A percentile compares a stretch with the other conserved stretches of the same genome.
These are phyloP conservation scores for Adelphocoris suturalis DNA, from an alignment of 2,888 invertebrate species.

Conservation along the genomic window DNA sequence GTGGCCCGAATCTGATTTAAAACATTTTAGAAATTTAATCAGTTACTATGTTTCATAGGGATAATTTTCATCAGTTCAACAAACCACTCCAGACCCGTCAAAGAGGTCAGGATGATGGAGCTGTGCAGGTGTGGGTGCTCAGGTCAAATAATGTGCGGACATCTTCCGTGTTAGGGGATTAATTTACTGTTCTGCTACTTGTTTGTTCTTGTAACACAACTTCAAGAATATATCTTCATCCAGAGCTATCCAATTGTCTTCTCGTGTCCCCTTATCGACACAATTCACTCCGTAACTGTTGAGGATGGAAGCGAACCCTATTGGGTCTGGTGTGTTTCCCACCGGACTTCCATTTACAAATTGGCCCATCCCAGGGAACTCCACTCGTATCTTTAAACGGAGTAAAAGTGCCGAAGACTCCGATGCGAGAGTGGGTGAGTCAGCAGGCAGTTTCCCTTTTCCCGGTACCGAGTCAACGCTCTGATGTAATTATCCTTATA, in stretches of 20 bases:
- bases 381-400: conserved; percentile 33
- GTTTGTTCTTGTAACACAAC: background rate
- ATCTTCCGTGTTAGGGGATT: background rate
- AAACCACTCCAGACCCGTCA: no score
- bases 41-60: no score
- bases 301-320: conserved; percentile 6
- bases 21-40: no score
- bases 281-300: conserved; percentile 46
- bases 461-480: conserved; percentile 52
- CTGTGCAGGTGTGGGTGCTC: no score
- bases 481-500: conserved; percentile 71
- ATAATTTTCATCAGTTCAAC: no score
- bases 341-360: conserved; percentile 68
- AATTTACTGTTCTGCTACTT: background rate
- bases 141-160: background rate
- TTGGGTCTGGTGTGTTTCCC: conserved; percentile 57
- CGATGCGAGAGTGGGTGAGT: conserved; percentile 49
- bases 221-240: conserved; percentile 34
- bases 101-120: no score
- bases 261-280: background rate
- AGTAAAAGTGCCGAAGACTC: conserved; percentile 47
- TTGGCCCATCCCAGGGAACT: conserved; percentile 30
- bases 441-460: conserved; percentile 44
- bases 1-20: no score
- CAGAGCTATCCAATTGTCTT: conserved; percentile 52